phyloP scores from a whole-genome alignment of 2,888 invertebrate genomes.

The Drosophila acutilabella region DNA sequence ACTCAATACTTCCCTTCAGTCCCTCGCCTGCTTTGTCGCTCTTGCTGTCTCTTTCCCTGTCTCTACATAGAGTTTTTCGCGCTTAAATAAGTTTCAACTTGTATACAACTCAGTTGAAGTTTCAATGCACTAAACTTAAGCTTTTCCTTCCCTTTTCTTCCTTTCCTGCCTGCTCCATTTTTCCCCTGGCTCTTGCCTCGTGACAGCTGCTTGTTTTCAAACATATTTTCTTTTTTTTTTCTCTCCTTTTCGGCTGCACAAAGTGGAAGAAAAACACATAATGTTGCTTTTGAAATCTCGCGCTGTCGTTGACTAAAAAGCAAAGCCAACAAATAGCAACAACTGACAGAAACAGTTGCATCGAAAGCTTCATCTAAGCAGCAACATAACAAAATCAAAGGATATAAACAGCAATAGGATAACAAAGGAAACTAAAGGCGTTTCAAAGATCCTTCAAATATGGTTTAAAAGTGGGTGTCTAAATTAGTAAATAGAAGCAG shows the following conservation, averaged over 20 bases:
- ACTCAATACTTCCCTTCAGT: constrained; percentile 1
- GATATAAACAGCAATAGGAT: not conserved
- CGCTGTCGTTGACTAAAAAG: constrained; percentile 12
- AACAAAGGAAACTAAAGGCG: too few relatives aligned
- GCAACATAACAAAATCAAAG: not conserved
- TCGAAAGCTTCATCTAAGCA: constrained; percentile 5
- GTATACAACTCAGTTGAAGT: constrained; percentile 46
- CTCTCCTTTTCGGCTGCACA: constrained; percentile 11
- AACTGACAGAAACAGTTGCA: constrained; percentile 2
- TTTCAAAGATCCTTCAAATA: too few relatives aligned
- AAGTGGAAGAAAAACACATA: constrained; percentile 4
- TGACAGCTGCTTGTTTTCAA: constrained; percentile 35
- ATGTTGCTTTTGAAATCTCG: constrained; percentile 15
- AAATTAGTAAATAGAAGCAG: too few relatives aligned
- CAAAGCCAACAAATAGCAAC: not conserved
- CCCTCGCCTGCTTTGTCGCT: not conserved
- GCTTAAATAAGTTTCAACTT: constrained; percentile 62
- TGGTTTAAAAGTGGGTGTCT: too few relatives aligned
- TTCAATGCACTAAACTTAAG: constrained; percentile 29
- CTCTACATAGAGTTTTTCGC: constrained; percentile 41
- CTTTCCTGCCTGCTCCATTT: not conserved
- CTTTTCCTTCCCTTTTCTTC: not conserved
- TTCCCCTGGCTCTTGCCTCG: not conserved
- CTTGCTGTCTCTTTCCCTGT: not conserved
- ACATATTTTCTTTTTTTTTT: not conserved